Evolutionary conservation across 2,113 vertebrate genomes (phyloP), one percentile per base, ranked within the genome.

Genomic region (Lipotes vexillifer): DNA sequence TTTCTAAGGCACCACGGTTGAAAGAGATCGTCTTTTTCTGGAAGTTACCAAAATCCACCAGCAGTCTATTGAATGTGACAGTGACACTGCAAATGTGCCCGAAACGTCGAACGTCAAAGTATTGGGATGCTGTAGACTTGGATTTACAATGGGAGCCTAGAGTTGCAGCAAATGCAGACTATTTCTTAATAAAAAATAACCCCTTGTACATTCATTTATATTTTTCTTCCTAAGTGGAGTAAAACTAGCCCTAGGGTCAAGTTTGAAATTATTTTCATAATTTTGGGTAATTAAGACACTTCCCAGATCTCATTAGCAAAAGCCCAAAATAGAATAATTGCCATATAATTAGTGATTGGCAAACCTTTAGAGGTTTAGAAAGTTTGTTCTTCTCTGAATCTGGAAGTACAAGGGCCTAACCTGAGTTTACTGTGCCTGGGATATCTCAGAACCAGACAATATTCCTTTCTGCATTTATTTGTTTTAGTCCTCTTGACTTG

Each of bases 291-390:
- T 98, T 98, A 98, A 98, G 97, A 96, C 97, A 98, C 97, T 98
- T 98, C 98, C 98, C 98, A 99, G 98, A 98, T 97, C 98, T 99
- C 98, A 99, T 99, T 99, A 99, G 98, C 97, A 93, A 97, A 97
- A 98, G 98, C 97, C 97, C 97, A 98, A 98, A 98, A 99, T 98
- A 98, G 98, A 98, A 98, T 98, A 98, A 98, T 98, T 98, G 97
- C 97, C 93, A 90, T 97, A 97, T 98, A 98, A 96, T 98, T 98
- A 98, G 98, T 97, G 97, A 98, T 88, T 98, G 94, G 94, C 93
- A 97, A 97, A 86, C 90, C 98, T 97, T 98, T 78, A 90, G 98
- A 97, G 98, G 36, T 90, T 98, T 98, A 88, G 77, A 96, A 97
- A 95, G 97, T 96, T 97, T 96, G 95, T 97, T 98, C 96, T 97